Evolutionary conservation across 2,113 vertebrate species (phyloP).

Genomic region (Ceyx margarethae): DNA sequence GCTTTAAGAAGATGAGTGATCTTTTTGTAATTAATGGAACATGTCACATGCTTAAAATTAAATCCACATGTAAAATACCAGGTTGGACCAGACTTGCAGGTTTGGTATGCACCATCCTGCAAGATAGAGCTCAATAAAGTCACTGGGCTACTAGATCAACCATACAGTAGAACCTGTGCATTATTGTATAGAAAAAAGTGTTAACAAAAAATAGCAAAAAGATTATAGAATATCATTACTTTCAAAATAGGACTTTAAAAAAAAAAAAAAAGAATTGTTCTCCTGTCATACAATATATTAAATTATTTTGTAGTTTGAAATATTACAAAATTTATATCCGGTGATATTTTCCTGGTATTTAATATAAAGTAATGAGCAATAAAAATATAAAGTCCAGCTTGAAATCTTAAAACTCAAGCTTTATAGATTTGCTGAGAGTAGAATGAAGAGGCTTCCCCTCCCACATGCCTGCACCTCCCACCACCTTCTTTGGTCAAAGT

Average conservation of each 20-base stretch:
- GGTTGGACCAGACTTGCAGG: background rate
- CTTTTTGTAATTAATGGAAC: conserved; percentile 23
- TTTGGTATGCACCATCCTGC: background rate
- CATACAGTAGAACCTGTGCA: background rate
- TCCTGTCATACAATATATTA: background rate
- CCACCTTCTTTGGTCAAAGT: background rate
- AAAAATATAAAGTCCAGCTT: conserved; percentile 7
- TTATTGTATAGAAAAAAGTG: background rate
- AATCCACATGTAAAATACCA: background rate
- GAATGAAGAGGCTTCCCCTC: background rate
- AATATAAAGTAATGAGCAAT: conserved; percentile 16
- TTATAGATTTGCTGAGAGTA: conserved; percentile 9
- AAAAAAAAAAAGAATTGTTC: background rate
- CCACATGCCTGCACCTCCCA: background rate
- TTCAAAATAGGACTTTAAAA: background rate
- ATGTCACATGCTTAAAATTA: conserved; percentile 33
- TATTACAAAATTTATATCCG: conserved; percentile 6
- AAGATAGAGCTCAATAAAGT: background rate
- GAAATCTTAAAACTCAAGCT: conserved; percentile 6
- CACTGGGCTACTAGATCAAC: background rate
- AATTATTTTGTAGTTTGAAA: conserved; percentile 44
- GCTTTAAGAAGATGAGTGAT: conserved; percentile 5
- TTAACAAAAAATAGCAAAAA: background rate
- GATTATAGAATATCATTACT: background rate
- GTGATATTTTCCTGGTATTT: background rate